Evolutionary conservation across 2,888 invertebrate species (phyloP).

Genomic region (Mongoloraphidia duomilia): DNA sequence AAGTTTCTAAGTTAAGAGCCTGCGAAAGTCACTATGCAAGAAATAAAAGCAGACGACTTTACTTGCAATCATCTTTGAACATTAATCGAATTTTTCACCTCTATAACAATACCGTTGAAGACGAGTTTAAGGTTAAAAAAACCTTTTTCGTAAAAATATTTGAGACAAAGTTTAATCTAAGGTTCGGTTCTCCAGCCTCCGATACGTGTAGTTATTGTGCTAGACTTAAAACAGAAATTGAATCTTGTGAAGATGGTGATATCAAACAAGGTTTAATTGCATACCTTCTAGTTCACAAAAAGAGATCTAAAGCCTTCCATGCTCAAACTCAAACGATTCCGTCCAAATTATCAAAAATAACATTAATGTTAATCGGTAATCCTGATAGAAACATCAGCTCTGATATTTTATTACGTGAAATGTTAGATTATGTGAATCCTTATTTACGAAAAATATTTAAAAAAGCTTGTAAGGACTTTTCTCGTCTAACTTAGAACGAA

Average conservation of each 20-base stretch:
- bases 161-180: slow-evolving; percentile 16
- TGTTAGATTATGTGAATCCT: too few species aligned
- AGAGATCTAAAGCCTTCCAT: slow-evolving; percentile 15
- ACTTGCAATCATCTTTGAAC: slow-evolving; percentile 15
- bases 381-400: too few species aligned
- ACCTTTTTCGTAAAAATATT: slow-evolving; percentile 12
- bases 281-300: slow-evolving; percentile 14
- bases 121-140: slow-evolving; percentile 3
- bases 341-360: too few species aligned
- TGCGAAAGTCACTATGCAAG: slow-evolving; percentile 16
- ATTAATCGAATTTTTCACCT: slow-evolving; percentile 13
- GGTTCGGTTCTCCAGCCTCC: slow-evolving; percentile 15
- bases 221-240: slow-evolving; percentile 1
- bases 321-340: too few species aligned
- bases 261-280: slow-evolving; percentile 13
- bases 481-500: too few species aligned
- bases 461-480: too few species aligned
- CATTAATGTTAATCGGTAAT: too few species aligned
- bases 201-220: slow-evolving; percentile 16
- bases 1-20: slow-evolving; percentile 11
- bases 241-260: slow-evolving; percentile 11
- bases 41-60: slow-evolving; percentile 14
- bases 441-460: too few species aligned
- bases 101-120: slow-evolving; percentile 15
- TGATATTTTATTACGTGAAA: too few species aligned